Evolutionary conservation across 2,797 vertebrate genomes (phyloP).

Genomic region (Gallinago stenura): DNA sequence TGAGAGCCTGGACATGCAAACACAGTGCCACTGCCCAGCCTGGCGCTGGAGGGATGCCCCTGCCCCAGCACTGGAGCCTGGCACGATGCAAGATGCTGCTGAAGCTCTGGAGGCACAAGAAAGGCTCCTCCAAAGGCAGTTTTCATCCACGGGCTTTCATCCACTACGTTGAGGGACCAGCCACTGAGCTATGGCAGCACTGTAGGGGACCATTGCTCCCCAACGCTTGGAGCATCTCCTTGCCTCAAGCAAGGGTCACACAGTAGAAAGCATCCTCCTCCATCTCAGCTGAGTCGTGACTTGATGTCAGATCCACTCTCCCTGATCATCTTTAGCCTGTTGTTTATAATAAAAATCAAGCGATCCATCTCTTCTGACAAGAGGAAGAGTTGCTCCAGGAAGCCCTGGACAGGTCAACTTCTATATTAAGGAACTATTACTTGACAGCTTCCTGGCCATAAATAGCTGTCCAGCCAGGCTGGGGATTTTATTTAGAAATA

Average conservation of each 20-base stretch:
- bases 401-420: constrained; percentile 60
- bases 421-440: constrained; percentile 71
- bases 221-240: neutral
- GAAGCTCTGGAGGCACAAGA: neutral
- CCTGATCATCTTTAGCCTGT: constrained; percentile 50
- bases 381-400: constrained; percentile 74
- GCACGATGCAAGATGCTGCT: neutral
- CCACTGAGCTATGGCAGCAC: neutral
- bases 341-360: constrained; percentile 75
- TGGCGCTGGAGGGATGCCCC: rapidly evolving
- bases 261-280: neutral
- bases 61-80: neutral
- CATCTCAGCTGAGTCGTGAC: neutral
- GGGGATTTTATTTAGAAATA: constrained; percentile 63
- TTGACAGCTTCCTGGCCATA: constrained; percentile 71
- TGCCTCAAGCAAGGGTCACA: neutral
- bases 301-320: constrained; percentile 51
- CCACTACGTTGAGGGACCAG: neutral
- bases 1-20: neutral
- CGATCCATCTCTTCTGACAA: constrained; percentile 71
- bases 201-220: neutral
- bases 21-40: rapidly evolving
- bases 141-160: neutral
- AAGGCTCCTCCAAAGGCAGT: neutral
- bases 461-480: constrained; percentile 35